A percentile compares a stretch with the other conserved stretches of the same genome.
Evolutionary conservation across 2,113 vertebrate species (phyloP).

Genomic region (Boleophthalmus pectinirostris): DNA sequence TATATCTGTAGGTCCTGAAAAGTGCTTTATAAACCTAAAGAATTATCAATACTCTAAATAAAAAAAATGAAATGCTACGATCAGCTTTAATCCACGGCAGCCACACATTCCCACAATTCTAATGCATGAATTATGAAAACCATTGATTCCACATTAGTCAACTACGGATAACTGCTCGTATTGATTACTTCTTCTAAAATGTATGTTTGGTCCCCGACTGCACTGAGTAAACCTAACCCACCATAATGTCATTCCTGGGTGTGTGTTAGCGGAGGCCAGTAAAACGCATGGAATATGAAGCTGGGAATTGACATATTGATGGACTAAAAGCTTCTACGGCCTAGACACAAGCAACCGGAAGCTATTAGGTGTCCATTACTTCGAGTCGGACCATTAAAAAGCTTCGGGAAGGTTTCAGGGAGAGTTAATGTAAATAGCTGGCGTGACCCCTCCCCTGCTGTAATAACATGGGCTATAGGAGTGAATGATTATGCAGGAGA

Average conservation of each 20-base stretch:
- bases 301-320: conserved; percentile 11
- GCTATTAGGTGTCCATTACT: conserved; percentile 61
- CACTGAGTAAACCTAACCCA: conserved; percentile 16
- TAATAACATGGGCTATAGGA: conserved; percentile 55
- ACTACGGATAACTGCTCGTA: conserved; percentile 5
- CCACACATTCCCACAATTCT: no score
- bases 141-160: neutral
- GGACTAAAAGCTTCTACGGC: conserved; percentile 34
- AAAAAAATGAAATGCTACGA: no score
- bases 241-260: conserved; percentile 15
- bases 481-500: conserved; percentile 63
- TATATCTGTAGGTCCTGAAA: no score
- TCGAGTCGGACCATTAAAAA: conserved; percentile 39
- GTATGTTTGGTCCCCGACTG: conserved; percentile 13
- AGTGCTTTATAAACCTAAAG: no score
- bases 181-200: conserved; percentile 8
- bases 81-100: no score
- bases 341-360: conserved; percentile 50
- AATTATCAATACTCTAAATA: neutral
- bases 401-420: conserved; percentile 30
- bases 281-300: conserved; percentile 38
- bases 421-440: conserved; percentile 50
- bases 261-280: conserved; percentile 14
- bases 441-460: conserved; percentile 25
- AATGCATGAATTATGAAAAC: neutral